Percentiles rank a stretch among this genome's conserved stretches.
phyloP scores from a whole-genome alignment of 2,888 invertebrate species.

The Agrotis segetum region DNA sequence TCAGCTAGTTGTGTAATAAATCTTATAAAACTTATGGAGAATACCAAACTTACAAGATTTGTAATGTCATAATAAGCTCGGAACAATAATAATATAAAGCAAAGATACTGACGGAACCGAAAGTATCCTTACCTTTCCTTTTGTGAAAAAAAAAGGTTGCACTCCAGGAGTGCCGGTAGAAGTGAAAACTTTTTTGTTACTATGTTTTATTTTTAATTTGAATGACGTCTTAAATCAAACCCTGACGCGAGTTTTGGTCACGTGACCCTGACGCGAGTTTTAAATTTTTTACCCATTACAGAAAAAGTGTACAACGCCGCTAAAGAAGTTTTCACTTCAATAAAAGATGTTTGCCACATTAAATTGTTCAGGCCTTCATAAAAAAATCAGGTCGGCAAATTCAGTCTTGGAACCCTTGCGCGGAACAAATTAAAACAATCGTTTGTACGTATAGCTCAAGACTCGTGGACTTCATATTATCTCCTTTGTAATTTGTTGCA shows the following conservation, averaged over 20 bases:
- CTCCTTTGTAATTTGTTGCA: constrained; percentile 49
- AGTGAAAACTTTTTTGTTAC: too few species aligned
- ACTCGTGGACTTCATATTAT: constrained; percentile 25
- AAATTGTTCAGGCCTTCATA: constrained; percentile 31
- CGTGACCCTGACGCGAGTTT: too few species aligned
- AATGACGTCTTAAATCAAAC: too few species aligned
- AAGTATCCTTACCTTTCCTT: constrained; percentile 22
- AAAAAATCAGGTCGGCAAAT: constrained; percentile 28
- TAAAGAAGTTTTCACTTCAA: too few species aligned
- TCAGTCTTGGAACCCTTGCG: constrained; percentile 22
- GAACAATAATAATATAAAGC: constrained; percentile 55
- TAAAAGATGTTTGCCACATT: constrained; percentile 34
- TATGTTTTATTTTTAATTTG: too few species aligned
- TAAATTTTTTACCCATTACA: too few species aligned
- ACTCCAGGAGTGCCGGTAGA: too few species aligned
- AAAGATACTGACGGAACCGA: constrained; percentile 27
- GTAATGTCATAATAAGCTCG: constrained; percentile 56
- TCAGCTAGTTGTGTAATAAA: too few species aligned
- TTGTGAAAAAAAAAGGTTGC: too few species aligned
- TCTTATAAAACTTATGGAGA: constrained; percentile 67
- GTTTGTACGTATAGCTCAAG: constrained; percentile 34
- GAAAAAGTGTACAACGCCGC: too few species aligned
- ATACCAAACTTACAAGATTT: constrained; percentile 58
- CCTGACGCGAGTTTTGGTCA: too few species aligned
- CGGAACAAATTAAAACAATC: constrained; percentile 40